Evolutionary conservation across 2,113 vertebrate species (phyloP).

Genomic region (Passer domesticus): DNA sequence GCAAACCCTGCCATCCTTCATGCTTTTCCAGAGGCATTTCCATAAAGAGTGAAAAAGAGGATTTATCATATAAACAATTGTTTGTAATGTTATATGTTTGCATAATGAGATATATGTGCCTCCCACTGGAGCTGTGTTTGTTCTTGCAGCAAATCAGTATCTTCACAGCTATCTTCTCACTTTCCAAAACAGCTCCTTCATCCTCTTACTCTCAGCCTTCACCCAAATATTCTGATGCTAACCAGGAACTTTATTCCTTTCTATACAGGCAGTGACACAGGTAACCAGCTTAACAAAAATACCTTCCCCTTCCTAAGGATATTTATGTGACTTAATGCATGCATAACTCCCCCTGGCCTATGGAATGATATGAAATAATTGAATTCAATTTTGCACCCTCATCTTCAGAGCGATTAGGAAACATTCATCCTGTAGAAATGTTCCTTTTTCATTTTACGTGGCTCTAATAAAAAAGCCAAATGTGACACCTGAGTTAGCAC

Average conservation of each 20-base stretch:
- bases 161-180: background rate
- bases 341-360: background rate
- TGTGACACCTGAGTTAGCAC: accelerated
- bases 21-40: background rate
- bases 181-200: background rate
- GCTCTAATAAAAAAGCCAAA: background rate
- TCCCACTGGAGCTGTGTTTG: background rate
- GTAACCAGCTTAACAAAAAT: constrained; percentile 18
- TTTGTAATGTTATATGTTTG: background rate
- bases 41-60: background rate
- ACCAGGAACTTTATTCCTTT: constrained; percentile 4
- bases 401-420: background rate
- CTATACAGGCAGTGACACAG: background rate
- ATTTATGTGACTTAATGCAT: background rate
- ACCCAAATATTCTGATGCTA: background rate
- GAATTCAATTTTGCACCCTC: background rate
- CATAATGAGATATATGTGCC: no score
- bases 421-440: background rate
- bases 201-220: background rate
- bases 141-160: background rate
- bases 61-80: background rate
- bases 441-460: background rate
- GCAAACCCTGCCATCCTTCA: background rate
- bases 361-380: background rate
- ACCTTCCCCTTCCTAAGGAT: background rate